Percentiles rank a stretch among this genome's conserved stretches.
These are phyloP conservation scores for Dexiosoma caninum DNA, from an alignment of 2,888 invertebrate genomes.

Conservation along the genomic window DNA sequence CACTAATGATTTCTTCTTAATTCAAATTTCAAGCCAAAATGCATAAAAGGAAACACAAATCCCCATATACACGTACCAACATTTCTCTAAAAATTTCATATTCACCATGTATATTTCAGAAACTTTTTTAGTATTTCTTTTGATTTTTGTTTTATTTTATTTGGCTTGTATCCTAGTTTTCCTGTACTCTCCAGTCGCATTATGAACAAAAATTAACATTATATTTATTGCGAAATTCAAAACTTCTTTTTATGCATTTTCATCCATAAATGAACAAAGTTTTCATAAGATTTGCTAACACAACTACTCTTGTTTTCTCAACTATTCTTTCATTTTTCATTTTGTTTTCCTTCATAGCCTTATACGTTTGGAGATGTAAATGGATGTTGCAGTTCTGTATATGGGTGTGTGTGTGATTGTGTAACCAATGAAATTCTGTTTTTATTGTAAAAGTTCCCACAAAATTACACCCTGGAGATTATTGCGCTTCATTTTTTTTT, in stretches of 20 bases:
- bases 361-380: not conserved
- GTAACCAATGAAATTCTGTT: constrained; percentile 36
- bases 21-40: not conserved
- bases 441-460: constrained; percentile 46
- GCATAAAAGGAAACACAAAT: not conserved
- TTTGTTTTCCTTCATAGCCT: not conserved
- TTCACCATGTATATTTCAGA: not conserved
- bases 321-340: too few species aligned
- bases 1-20: not conserved
- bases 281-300: constrained; percentile 23
- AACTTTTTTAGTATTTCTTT: not conserved
- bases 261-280: constrained; percentile 52
- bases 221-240: constrained; percentile 38
- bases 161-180: too few species aligned
- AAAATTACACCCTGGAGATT: constrained; percentile 55
- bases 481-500: too few species aligned
- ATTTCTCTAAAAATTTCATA: too few species aligned
- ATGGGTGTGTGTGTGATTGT: not conserved
- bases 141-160: not conserved
- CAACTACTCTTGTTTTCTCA: constrained; percentile 30
- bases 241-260: constrained; percentile 44
- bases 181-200: constrained; percentile 3
- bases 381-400: not conserved
- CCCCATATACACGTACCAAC: not conserved
- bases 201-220: constrained; percentile 40